Base-by-base conservation (phyloP, 2,888 invertebrate genomes). In the Glaucopsyche alexis region DNA sequence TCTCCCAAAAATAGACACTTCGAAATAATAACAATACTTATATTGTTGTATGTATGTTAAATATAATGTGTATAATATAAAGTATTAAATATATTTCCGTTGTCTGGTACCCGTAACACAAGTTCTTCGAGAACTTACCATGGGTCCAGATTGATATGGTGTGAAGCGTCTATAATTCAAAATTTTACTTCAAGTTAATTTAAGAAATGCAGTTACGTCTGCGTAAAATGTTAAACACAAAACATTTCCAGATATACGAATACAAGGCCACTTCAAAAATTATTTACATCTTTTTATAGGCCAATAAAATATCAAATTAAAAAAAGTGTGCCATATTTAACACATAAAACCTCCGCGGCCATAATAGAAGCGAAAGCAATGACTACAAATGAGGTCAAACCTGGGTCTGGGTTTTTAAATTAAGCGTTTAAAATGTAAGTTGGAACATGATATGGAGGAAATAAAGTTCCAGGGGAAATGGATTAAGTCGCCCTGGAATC, bases 401-500 rank as follows among this genome's bases (percentile, higher is more conserved):
- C 74, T 73, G 45, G 66, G 50, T 42, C 29, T 67, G 19, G 73
- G 70, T 64, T 75, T 75, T 75, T 74, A 76, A 77, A 77, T 77
- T 74, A 76, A 73, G 72, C 74, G 72, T 75, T 77, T 75, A 75
- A 76, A 77, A 75, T 75, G 74, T 76, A 73, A 75, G 76, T 75
- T 72, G 73, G 72, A 74, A 75, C 77, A 73, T 75, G 74, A 76
- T 74, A 76, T 76, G 76, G 74, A 72, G 69, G 76, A 73, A 76
- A 75, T 75, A 74, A 77, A 75, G 75, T 78, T 73, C 60, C 76
- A 74, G 73, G 60, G 74, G 69, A 75, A 74, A 74, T 73, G 74
- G 77, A 77, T 76, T 77, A 77, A 74, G 73, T 70, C 73, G 73
- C 71, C 74, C 72, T 74, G 75, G 75, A 77, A 78, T 77, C 74